Evolutionary conservation across 1,140 invertebrate genomes (phyloP).

Genomic region (Bicyclus anynana): DNA sequence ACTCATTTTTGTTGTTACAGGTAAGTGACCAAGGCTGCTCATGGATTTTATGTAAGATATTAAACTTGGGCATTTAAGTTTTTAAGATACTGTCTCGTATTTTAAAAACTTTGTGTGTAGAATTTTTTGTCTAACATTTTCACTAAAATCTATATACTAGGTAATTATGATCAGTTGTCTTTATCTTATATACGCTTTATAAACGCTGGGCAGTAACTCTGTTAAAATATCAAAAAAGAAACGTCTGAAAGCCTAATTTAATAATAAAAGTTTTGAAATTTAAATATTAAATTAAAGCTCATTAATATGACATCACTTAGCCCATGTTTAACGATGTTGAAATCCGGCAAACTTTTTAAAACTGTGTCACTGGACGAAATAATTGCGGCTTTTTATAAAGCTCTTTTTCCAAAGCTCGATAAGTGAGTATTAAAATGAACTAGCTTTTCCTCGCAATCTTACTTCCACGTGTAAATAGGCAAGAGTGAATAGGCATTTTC

Average conservation of each 20-base stretch:
- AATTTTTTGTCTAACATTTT: no score
- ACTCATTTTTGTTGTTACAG: slow-evolving; percentile 30
- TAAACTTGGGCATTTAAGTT: neutral
- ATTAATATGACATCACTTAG: slow-evolving; percentile 1
- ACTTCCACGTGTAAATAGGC: no score
- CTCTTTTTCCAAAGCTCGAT: neutral
- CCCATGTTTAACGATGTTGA: neutral
- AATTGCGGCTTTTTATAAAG: neutral
- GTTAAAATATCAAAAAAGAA: no score
- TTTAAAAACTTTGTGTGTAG: no score
- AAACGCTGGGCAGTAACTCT: no score
- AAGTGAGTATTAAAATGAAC: no score
- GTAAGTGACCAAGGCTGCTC: slow-evolving; percentile 24
- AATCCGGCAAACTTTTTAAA: neutral
- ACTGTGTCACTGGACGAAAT: neutral
- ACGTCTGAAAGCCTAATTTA: neutral
- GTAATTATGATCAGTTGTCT: no score
- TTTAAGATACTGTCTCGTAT: neutral
- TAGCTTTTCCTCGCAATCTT: no score
- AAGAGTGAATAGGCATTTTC: no score
- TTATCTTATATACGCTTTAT: no score
- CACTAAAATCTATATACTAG: no score
- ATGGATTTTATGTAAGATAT: neutral
- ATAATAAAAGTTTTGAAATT: neutral
- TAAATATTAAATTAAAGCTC: neutral